Conservation (phyloP, 2,113 vertebrate genomes). For the Glaucomys volans region DNA sequence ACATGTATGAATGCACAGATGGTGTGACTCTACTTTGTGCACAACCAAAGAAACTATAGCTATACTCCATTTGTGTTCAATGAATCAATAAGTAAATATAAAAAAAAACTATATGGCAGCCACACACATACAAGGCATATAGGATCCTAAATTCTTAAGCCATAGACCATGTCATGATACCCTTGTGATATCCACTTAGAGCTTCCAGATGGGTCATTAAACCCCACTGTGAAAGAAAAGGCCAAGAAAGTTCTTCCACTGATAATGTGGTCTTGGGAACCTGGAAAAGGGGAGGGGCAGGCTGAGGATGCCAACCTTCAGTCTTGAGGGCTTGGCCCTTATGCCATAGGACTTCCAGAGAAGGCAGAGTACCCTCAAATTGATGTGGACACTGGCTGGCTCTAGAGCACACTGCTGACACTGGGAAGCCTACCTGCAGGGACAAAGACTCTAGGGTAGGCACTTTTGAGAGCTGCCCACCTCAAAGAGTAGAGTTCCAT, state of each 20-base stretch:
- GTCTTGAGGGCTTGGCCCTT: not conserved
- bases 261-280: not conserved
- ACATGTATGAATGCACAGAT: no score
- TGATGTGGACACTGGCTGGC: not conserved
- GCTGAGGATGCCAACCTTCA: not conserved
- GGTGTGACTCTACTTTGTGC: no score
- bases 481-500: not conserved
- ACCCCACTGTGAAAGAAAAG: not conserved
- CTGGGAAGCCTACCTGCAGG: not conserved
- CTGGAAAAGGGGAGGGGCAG: not conserved
- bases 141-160: constrained; percentile 19
- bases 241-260: not conserved
- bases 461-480: not conserved
- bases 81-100: no score
- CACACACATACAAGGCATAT: not conserved
- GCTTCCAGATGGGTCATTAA: not conserved
- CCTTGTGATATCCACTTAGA: not conserved
- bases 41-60: no score
- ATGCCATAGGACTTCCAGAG: not conserved
- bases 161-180: not conserved
- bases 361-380: not conserved
- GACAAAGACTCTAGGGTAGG: not conserved
- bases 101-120: not conserved
- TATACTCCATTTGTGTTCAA: no score
- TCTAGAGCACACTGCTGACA: not conserved